Conservation (phyloP, 2,888 invertebrate genomes). For the Apodemia mormo region DNA sequence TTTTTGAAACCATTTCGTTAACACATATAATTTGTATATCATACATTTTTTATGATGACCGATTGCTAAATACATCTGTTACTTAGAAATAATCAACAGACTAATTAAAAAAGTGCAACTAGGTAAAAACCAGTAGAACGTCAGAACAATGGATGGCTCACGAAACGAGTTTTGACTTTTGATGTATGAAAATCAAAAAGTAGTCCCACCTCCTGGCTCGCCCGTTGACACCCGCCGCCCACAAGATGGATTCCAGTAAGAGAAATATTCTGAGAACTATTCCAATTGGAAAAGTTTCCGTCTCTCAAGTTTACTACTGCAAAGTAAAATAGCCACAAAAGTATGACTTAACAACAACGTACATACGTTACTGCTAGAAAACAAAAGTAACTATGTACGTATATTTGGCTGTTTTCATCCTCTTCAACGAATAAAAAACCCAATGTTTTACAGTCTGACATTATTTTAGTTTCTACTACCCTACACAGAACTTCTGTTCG, state of each 20-base stretch:
- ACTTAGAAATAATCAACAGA: conserved; percentile 19
- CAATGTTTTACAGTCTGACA: too few species aligned
- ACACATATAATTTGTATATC: too few species aligned
- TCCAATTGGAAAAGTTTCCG: conserved; percentile 76
- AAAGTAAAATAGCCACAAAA: conserved; percentile 59
- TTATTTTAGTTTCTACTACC: too few species aligned
- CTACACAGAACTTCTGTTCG: too few species aligned
- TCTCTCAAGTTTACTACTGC: conserved; percentile 61
- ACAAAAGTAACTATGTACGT: too few species aligned
- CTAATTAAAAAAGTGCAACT: conserved; percentile 21
- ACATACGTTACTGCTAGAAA: not conserved
- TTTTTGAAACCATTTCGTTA: too few species aligned
- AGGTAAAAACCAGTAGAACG: conserved; percentile 20
- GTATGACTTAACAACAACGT: conserved; percentile 41
- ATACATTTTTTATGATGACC: not conserved
- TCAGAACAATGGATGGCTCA: conserved; percentile 55
- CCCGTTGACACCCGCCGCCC: conserved; percentile 49
- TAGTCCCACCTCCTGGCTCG: conserved; percentile 43
- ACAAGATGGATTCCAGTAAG: conserved; percentile 66
- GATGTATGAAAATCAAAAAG: conserved; percentile 59
- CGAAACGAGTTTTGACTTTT: conserved; percentile 58
- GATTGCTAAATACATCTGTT: conserved; percentile 18
- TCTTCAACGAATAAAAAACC: too few species aligned
- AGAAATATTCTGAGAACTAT: conserved; percentile 72
- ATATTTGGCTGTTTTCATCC: too few species aligned